These are phyloP conservation scores for Drosophila differens DNA, from an alignment of 2,888 invertebrate species.

Conservation along the genomic window DNA sequence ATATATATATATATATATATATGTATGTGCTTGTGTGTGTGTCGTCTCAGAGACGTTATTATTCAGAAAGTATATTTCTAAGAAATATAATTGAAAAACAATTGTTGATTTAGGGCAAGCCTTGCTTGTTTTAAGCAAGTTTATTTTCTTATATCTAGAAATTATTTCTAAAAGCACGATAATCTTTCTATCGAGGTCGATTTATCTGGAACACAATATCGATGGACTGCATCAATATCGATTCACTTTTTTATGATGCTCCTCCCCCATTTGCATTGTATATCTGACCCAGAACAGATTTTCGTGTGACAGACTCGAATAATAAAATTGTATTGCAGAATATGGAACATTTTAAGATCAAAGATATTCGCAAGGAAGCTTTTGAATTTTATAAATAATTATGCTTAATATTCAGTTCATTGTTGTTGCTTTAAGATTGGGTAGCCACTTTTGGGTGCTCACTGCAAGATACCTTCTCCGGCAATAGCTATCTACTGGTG, in stretches of 20 bases:
- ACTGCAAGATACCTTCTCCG: not conserved
- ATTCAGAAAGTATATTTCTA: not conserved
- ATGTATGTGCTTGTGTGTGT: too few species aligned
- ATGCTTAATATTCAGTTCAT: not conserved
- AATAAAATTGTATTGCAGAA: not conserved
- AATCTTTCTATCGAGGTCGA: accelerated
- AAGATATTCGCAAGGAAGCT: not conserved
- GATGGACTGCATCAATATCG: not conserved
- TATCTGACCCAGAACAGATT: too few species aligned
- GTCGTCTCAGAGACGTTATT: not conserved
- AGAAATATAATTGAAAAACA: not conserved
- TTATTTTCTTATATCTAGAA: not conserved
- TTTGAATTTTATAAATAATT: not conserved
- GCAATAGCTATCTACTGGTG: not conserved
- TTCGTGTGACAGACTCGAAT: too few species aligned
- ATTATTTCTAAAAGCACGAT: not conserved
- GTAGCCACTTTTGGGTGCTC: not conserved
- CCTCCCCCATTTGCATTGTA: too few species aligned
- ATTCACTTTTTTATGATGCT: not conserved
- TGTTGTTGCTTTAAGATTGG: not conserved
- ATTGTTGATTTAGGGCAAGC: not conserved
- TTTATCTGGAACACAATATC: not conserved
- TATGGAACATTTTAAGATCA: not conserved
- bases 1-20: too few species aligned
- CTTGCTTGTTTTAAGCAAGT: not conserved